Conservation (phyloP, 2,797 vertebrate species). For the Meriones psammophilus region DNA sequence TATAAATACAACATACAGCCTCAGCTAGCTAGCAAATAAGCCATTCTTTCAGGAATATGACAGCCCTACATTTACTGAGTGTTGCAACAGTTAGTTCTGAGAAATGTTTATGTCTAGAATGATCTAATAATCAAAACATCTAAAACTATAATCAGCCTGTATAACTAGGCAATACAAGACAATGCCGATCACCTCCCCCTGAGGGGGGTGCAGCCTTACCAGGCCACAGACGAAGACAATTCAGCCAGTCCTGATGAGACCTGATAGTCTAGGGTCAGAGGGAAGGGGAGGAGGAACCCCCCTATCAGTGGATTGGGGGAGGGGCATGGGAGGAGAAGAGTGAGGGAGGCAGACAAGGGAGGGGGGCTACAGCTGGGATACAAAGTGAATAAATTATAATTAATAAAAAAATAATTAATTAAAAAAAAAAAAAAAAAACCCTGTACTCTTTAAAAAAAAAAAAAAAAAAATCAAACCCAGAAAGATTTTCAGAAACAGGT, state of each 20-base stretch:
- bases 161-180: not conserved
- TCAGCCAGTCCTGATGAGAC: no score
- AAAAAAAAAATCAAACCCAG: slow-evolving; percentile 28
- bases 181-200: not conserved
- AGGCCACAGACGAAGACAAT: no score
- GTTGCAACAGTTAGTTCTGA: slow-evolving; percentile 5
- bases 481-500: slow-evolving; percentile 49
- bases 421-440: not conserved
- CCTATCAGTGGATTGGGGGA: no score
- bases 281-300: no score
- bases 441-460: not conserved
- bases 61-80: slow-evolving; percentile 12
- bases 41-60: slow-evolving; percentile 15
- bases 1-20: slow-evolving; percentile 27
- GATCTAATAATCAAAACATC: slow-evolving; percentile 45
- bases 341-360: no score
- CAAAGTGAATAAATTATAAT: no score
- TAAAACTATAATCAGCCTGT: slow-evolving; percentile 15
- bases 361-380: no score
- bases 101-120: slow-evolving; percentile 39
- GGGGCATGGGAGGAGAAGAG: no score
- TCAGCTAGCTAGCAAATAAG: not conserved
- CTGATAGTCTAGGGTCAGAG: no score
- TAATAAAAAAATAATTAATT: no score
- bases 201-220: no score